Evolutionary conservation across 2,888 invertebrate species (phyloP), one percentile per base, ranked within the genome.

Genomic region (Athetis lepigone): DNA sequence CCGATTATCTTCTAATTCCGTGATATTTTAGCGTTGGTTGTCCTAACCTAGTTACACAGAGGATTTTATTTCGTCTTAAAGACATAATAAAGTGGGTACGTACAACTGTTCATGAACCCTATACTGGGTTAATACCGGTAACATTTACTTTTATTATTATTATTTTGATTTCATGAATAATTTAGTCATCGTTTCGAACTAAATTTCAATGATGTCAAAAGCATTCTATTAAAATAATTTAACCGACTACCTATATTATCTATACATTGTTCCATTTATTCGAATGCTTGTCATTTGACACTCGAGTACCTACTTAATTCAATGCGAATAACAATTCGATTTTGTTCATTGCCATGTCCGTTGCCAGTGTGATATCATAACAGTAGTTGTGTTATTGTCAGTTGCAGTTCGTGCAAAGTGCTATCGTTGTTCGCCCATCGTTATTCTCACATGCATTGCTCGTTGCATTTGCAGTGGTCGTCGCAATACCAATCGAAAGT

Each of bases 391-490:
- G 60, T 39, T 64, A 75, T 61, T 55, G 60, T 65, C 21, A 6
- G 70, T 55, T 52, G 43, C 45, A 42, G 55, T 58, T 56, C 25
- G 42, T 36, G 55, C 21, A 43, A 60, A 76, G 49, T 66, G 42
- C 72, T 72, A 42, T 72, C 65, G 65, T 72, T 72, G 51, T 71
- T 51, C 50, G 66, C 46, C n/a, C 45, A 62, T 61, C 58, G 62
- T 73, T 76, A 70, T 37, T 59, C 50, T 49, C 37, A 51, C 50
- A 58, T 62, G 63, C 61, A 75, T 75, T 54, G 65, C 65, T 75
- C 63, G 56, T 67, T 72, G 71, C 64, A 62, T 70, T 58, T 58
- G 58, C 59, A 70, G 43, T 46, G 51, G 39, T 27, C 25, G 36
- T 43, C 39, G 27, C 65, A 42, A 70, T 60, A 47, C 55, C 59